A percentile compares a stretch with the other conserved stretches of the same genome.
Evolutionary conservation across 2,113 vertebrate species (phyloP).

Genomic region (Meriones unguiculatus): DNA sequence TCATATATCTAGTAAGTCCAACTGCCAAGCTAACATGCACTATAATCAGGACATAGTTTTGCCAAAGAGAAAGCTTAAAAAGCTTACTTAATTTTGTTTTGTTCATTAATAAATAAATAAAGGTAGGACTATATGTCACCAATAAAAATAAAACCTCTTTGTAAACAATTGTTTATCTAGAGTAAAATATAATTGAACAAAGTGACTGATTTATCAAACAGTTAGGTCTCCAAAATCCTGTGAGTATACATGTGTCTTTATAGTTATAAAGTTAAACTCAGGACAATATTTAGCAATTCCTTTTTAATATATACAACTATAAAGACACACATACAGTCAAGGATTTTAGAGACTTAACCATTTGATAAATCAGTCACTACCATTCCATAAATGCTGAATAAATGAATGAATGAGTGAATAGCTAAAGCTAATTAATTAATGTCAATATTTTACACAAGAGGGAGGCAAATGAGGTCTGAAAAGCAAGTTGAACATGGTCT

Average conservation of each 20-base stretch:
- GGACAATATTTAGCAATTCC: conserved; percentile 41
- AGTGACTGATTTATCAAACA: too few species aligned
- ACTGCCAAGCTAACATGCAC: conserved; percentile 24
- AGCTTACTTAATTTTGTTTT: conserved; percentile 55
- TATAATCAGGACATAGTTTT: conserved; percentile 46
- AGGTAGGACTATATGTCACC: conserved; percentile 25
- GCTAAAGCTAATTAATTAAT: conserved; percentile 13
- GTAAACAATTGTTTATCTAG: conserved; percentile 32
- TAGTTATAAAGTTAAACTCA: conserved; percentile 49
- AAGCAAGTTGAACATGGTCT: neutral
- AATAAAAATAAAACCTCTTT: conserved; percentile 45
- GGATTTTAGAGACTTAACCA: conserved; percentile 51
- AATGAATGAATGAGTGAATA: neutral
- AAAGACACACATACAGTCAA: conserved; percentile 19
- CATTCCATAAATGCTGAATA: conserved; percentile 43
- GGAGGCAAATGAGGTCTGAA: neutral
- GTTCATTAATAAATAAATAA: conserved; percentile 62
- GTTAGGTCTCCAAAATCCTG: too few species aligned
- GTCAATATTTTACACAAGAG: neutral
- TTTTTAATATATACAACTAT: conserved; percentile 58
- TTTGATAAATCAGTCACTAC: conserved; percentile 26
- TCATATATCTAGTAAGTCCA: conserved; percentile 37
- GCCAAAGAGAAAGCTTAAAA: conserved; percentile 38
- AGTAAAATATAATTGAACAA: conserved; percentile 57
- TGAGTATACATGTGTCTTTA: too few species aligned